phyloP scores from a whole-genome alignment of 1,140 invertebrate genomes.

The Camponotus floridanus region DNA sequence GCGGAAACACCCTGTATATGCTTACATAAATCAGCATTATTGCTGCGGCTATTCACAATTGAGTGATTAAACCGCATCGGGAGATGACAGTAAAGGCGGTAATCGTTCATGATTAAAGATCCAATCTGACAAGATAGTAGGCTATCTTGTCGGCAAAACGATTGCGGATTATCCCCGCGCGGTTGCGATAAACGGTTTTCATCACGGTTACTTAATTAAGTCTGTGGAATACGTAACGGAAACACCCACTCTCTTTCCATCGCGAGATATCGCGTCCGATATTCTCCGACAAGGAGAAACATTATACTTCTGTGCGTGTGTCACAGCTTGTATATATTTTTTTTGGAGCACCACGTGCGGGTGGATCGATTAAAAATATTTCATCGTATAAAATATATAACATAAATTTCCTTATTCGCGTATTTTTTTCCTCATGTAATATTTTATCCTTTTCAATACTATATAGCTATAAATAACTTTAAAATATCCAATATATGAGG shows the following conservation, averaged over 20 bases:
- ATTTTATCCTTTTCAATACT: background rate
- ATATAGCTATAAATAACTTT: background rate
- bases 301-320: background rate
- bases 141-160: slow-evolving; percentile 68
- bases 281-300: background rate
- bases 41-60: slow-evolving; percentile 65
- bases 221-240: slow-evolving; percentile 42
- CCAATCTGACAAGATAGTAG: slow-evolving; percentile 40
- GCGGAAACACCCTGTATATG: background rate
- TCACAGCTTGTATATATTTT: background rate
- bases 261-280: background rate
- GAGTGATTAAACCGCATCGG: slow-evolving; percentile 81
- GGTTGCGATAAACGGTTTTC: slow-evolving; percentile 75
- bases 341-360: background rate
- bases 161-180: slow-evolving; percentile 83
- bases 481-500: background rate
- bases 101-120: slow-evolving; percentile 69
- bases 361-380: background rate
- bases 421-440: background rate
- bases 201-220: slow-evolving; percentile 70
- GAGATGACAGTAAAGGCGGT: slow-evolving; percentile 79
- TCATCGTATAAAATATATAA: background rate
- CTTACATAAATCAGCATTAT: background rate
- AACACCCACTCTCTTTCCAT: background rate
- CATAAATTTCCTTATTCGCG: background rate